phyloP scores from a whole-genome alignment of 2,797 vertebrate genomes.

The Odontamblyopus rebecca region DNA sequence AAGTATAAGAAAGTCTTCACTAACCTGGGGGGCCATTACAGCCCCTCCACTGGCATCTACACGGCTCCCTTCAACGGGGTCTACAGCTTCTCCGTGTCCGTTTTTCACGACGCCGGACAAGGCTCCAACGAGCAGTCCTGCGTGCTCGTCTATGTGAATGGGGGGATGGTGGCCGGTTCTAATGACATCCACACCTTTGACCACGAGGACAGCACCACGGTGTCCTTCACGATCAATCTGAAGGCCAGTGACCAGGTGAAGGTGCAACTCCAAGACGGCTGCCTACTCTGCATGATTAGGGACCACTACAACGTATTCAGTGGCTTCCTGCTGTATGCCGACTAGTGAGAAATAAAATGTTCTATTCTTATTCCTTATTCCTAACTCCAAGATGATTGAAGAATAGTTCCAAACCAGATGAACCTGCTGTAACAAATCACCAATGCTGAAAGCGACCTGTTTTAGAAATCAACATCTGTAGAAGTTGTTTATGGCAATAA shows the following conservation, averaged over 20 bases:
- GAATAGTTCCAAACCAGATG: neutral
- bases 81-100: conserved; percentile 70
- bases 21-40: conserved; percentile 65
- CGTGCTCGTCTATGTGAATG: conserved; percentile 59
- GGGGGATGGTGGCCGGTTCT: conserved; percentile 4
- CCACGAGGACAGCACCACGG: conserved; percentile 71
- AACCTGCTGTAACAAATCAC: conserved; percentile 3
- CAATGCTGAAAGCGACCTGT: neutral
- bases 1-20: conserved; percentile 59
- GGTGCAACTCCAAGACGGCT: conserved; percentile 43
- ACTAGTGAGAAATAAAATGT: neutral
- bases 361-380: neutral
- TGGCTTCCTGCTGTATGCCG: conserved; percentile 71
- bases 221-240: conserved; percentile 53
- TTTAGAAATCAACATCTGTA: neutral
- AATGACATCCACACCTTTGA: conserved; percentile 55
- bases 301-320: conserved; percentile 76
- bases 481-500: neutral
- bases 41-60: conserved; percentile 46
- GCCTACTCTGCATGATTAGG: conserved; percentile 64
- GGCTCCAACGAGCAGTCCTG: conserved; percentile 35
- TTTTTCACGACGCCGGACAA: conserved; percentile 61
- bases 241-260: conserved; percentile 56
- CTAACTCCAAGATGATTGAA: neutral
- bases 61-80: conserved; percentile 62